Evolutionary conservation across 2,113 vertebrate species (phyloP).

Genomic region (Aplodontia rufa): DNA sequence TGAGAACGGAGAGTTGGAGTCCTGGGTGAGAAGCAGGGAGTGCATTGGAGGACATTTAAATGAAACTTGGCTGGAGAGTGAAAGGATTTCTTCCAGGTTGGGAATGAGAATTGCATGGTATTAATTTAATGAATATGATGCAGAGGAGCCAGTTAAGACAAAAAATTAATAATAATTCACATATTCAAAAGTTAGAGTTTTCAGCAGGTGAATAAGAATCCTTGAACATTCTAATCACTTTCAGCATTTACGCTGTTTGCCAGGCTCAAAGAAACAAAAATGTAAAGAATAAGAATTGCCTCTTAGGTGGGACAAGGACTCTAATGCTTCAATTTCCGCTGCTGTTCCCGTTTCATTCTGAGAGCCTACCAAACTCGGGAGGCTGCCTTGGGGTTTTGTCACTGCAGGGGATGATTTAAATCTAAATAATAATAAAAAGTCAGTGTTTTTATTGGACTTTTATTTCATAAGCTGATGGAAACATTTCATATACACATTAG

Average conservation of each 20-base stretch:
- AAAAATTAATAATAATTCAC: constrained; percentile 17
- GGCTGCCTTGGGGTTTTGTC: constrained; percentile 64
- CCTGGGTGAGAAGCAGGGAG: constrained; percentile 20
- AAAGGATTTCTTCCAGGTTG: constrained; percentile 17
- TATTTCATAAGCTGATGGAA: constrained; percentile 76
- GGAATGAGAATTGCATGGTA: not conserved
- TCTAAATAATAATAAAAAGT: constrained; percentile 79
- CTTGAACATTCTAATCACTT: constrained; percentile 50
- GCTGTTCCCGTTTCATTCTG: constrained; percentile 48
- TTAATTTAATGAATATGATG: constrained; percentile 56
- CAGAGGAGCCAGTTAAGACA: constrained; percentile 1
- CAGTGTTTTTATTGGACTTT: constrained; percentile 73
- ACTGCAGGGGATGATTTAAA: constrained; percentile 72
- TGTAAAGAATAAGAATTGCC: not conserved
- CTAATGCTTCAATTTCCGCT: not conserved
- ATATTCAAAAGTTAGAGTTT: constrained; percentile 37
- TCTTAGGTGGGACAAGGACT: not conserved
- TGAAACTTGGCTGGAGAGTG: constrained; percentile 42
- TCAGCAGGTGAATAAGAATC: constrained; percentile 24
- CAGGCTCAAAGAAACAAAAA: constrained; percentile 35
- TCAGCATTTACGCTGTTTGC: constrained; percentile 16
- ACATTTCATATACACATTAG: constrained; percentile 74
- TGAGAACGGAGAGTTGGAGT: constrained; percentile 47
- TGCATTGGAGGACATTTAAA: constrained; percentile 71
- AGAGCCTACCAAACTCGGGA: constrained; percentile 45